phyloP scores from a whole-genome alignment of 2,113 vertebrate species.

The Bathybates hornii region DNA sequence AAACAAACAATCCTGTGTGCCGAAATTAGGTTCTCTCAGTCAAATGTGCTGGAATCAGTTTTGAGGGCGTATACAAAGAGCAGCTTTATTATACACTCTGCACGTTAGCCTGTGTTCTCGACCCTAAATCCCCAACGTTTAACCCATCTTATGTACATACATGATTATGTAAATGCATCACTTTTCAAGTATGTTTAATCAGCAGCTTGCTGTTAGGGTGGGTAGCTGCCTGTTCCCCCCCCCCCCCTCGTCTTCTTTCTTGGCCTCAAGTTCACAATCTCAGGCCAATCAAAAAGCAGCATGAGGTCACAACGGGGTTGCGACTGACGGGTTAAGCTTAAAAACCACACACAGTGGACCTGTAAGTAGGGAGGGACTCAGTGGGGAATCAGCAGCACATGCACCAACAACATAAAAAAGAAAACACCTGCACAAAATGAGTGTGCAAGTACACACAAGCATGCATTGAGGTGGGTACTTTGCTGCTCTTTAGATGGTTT shows the following conservation, averaged over 20 bases:
- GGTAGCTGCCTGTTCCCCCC: neutral
- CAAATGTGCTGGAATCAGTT: neutral
- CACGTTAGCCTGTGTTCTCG: neutral
- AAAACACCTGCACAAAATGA: neutral
- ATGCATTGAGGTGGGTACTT: neutral
- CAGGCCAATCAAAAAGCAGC: conserved; percentile 24
- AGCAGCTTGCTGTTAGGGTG: conserved; percentile 37
- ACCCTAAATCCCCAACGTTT: neutral
- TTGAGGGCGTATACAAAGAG: neutral
- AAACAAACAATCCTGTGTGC: conserved; percentile 17
- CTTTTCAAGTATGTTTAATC: conserved; percentile 2
- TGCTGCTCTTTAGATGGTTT: neutral
- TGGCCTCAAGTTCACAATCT: conserved; percentile 17
- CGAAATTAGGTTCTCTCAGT: neutral
- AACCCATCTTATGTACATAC: neutral
- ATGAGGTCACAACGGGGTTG: conserved; percentile 16
- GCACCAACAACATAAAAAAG: neutral
- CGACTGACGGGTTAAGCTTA: conserved; percentile 45
- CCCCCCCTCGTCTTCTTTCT: neutral
- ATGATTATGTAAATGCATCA: neutral
- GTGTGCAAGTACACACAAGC: neutral
- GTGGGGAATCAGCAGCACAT: neutral
- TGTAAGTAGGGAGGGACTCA: neutral
- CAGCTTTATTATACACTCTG: neutral
- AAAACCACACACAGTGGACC: conserved; percentile 46